These are phyloP conservation scores for Procavia capensis DNA, from an alignment of 2,113 vertebrate species.

Conservation along the genomic window DNA sequence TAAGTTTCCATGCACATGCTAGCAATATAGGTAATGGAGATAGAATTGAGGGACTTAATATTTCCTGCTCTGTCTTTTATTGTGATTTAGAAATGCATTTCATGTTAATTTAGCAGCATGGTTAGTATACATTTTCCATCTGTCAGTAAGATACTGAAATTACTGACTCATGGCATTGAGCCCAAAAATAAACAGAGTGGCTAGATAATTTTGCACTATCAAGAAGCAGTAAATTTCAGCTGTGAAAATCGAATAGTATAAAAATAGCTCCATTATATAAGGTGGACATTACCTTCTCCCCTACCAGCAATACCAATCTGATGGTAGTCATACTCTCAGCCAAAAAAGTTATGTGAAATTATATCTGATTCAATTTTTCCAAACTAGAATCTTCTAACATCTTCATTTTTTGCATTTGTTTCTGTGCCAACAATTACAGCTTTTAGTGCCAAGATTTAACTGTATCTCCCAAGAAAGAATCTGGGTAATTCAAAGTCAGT, in stretches of 20 bases:
- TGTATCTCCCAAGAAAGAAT: background rate
- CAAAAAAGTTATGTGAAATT: background rate
- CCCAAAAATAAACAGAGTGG: constrained; percentile 22
- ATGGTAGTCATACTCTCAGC: background rate
- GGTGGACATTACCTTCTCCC: background rate
- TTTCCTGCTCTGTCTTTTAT: background rate
- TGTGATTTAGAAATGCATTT: background rate
- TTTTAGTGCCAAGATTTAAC: constrained; percentile 29
- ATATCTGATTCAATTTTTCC: constrained; percentile 7
- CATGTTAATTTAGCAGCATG: constrained; percentile 45
- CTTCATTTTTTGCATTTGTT: constrained; percentile 31
- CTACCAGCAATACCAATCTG: too few species aligned
- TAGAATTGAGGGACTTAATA: background rate
- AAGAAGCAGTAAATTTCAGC: constrained; percentile 34
- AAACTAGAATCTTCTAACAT: constrained; percentile 12
- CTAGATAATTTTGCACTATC: constrained; percentile 25
- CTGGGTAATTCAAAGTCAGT: background rate
- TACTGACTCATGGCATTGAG: background rate
- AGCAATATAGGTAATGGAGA: background rate
- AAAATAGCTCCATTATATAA: background rate
- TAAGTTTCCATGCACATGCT: background rate
- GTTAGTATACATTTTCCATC: background rate
- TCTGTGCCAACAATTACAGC: constrained; percentile 1
- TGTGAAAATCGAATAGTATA: background rate
- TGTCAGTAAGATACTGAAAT: constrained; percentile 38